Percentiles rank a stretch among this genome's conserved stretches.
Evolutionary conservation across 2,888 invertebrate species (phyloP).

Genomic region (Xestobium rufovillosum): DNA sequence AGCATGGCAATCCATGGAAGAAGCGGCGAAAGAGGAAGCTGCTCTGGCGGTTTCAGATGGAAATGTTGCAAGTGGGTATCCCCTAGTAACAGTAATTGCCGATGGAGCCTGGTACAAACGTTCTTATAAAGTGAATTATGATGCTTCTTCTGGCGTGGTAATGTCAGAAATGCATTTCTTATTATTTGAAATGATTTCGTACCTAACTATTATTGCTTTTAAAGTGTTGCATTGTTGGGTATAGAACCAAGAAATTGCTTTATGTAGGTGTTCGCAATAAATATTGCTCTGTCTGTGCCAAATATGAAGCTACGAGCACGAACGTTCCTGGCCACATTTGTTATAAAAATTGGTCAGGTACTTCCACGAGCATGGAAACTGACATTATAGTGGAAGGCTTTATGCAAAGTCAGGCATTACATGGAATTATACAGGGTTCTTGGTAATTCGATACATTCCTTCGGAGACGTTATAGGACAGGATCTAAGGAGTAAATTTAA

Average conservation of each 20-base stretch:
- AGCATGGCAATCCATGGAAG: too few species aligned
- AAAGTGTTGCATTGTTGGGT: constrained; percentile 8
- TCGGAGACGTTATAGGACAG: too few species aligned
- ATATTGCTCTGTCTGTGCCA: background rate
- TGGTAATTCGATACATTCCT: too few species aligned
- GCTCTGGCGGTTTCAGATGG: background rate
- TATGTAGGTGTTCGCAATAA: too few species aligned
- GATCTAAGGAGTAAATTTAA: too few species aligned
- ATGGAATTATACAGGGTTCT: too few species aligned
- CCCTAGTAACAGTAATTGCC: constrained; percentile 1
- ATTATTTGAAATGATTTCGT: background rate
- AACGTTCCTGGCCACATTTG: background rate
- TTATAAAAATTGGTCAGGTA: constrained; percentile 2
- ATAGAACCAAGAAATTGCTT: constrained; percentile 7
- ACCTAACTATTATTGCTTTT: background rate
- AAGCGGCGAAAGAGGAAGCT: too few species aligned
- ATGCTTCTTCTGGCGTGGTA: constrained; percentile 5
- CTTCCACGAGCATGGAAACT: too few species aligned
- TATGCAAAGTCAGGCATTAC: too few species aligned
- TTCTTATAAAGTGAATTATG: background rate
- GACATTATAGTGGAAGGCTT: background rate
- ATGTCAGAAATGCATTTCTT: background rate
- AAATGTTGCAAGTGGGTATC: background rate
- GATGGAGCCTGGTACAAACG: constrained; percentile 6
- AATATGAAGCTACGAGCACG: constrained; percentile 5